Base-by-base conservation (phyloP, 30 jellyfish, hydroid and myxozoan genomes). In the Nemopilema nomurai region DNA sequence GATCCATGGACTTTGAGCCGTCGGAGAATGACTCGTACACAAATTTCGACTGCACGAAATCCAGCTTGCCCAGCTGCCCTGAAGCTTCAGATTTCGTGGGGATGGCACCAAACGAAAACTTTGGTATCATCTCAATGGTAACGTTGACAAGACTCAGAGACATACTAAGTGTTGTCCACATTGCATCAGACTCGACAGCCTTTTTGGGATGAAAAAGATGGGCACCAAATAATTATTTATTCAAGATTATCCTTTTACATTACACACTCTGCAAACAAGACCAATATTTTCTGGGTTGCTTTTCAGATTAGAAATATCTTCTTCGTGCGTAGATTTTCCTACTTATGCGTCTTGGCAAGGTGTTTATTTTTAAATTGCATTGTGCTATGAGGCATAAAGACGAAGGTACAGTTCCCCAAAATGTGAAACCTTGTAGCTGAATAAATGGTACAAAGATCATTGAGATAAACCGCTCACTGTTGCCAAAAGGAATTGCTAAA, bases 11-110 rank as follows among this genome's bases (percentile, higher is more conserved):
- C 52, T 90, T 90, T 32, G 99, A 95, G 29, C 97, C 96, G 71
- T 95, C 99, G n/a, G 99, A 95, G 68, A 88, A 95, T 20, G 99
- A 90, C 51, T 89, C 99, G 78, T 77, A 95, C 52, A 89, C 85
- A 69, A 95, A 81, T 27, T 83, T 95, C 52, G 99, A 95, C 30
- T 90, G 88, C 68, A 95, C 84, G 62, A 95, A 86, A 67, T 95
- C 97, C 13, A 95, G 83, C 76, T 77, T 86, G 24, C 96, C 99
- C 26, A 95, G 97, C 69, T 76, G 71, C 32, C 27, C n/a, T 51
- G 91, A 89, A 8, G 97, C 94, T 21, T 68, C 65, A 24, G 49
- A 69, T 30, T 41, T 73, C 28, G 90, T 62, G 17, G 96, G 79
- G 27, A 87, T 82, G 6, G 30, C 66, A 9, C 99, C 99, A 73